Base-by-base conservation (phyloP, 2,888 invertebrate species). In the Lottia gigantea region DNA sequence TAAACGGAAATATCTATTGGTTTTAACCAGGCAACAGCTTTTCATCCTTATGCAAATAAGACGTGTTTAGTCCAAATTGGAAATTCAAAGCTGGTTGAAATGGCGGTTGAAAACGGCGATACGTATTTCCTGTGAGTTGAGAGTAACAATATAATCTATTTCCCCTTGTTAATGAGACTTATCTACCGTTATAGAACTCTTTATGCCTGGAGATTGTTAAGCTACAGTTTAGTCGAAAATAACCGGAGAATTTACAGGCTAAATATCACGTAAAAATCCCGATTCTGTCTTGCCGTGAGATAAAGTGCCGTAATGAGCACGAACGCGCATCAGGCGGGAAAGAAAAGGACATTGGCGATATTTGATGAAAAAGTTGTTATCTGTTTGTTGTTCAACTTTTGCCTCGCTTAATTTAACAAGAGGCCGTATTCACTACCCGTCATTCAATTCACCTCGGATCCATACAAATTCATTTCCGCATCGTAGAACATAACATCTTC, bases 401-500 rank as follows among this genome's bases (percentile, higher is more conserved):
- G 55, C 23, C 23, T 55, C 55, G 55, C 55, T 23, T 55, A 55
- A 55, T 55, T 55, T 55, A 55, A 55, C 55, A 55, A 55, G 19
- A 55, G 23, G 23, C 55, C 23, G 23, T 55, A 55, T 55, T 55
- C 55, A 23, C 23, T 55, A 23, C 12, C 55, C 55, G 23, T 55
- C 55, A 55, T 55, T 55, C 55, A 55, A 23, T 19, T 55, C 55
- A 55, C 19, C 19, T 23, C 14, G 23, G 55, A 19, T 67, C 55
- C 67, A 55, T 40, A 63, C 23, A 19, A 64, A 62, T 31, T 68
- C 63, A 68, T 68, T 68, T 68, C 68, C 68, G 68, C 68, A 63
- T 68, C 63, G 64, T 23, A 31, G 68, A 49, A 68, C 31, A 68
- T 64, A 68, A 68, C 46, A 47, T 46, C 46, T 46, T 62, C 31